Percentiles rank a stretch among this genome's conserved stretches.
Evolutionary conservation across 2,113 vertebrate genomes (phyloP).

Genomic region (Labrus mixtus): DNA sequence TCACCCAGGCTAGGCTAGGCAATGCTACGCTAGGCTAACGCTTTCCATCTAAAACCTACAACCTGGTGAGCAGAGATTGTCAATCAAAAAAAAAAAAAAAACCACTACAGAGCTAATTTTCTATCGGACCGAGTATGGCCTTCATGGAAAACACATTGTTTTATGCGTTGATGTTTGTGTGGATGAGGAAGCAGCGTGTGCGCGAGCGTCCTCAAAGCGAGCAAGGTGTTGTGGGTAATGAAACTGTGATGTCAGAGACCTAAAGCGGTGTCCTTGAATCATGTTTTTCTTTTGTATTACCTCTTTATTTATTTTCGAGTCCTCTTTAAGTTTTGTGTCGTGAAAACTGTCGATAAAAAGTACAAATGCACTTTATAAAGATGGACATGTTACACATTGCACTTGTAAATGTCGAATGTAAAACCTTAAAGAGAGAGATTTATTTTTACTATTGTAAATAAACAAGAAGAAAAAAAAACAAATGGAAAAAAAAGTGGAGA

Average conservation of each 20-base stretch:
- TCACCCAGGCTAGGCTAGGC: not conserved
- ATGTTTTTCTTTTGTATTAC: slow-evolving; percentile 34
- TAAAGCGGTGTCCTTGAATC: slow-evolving; percentile 50
- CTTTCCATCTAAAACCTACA: slow-evolving; percentile 32
- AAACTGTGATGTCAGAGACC: slow-evolving; percentile 71
- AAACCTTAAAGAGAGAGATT: slow-evolving; percentile 78
- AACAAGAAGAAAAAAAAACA: slow-evolving; percentile 34
- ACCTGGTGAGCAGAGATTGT: slow-evolving; percentile 54
- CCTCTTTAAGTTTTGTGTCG: slow-evolving; percentile 24
- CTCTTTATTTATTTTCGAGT: not conserved
- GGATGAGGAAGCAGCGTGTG: slow-evolving; percentile 30
- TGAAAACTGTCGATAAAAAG: slow-evolving; percentile 62
- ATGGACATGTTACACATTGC: slow-evolving; percentile 81
- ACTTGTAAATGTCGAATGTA: slow-evolving; percentile 85
- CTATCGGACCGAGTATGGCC: slow-evolving; percentile 75
- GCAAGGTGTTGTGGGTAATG: slow-evolving; percentile 30
- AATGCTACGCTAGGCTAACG: slow-evolving; percentile 10
- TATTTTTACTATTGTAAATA: slow-evolving; percentile 83
- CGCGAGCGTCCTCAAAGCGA: slow-evolving; percentile 33
- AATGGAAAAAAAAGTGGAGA: slow-evolving; percentile 48
- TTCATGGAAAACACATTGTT: slow-evolving; percentile 58
- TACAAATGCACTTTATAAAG: slow-evolving; percentile 81
- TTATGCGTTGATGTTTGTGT: slow-evolving; percentile 57
- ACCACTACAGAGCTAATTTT: slow-evolving; percentile 81
- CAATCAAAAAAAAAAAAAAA: slow-evolving; percentile 51